phyloP scores from a whole-genome alignment of 2,113 vertebrate species.

The Gasterosteus aculeatus region DNA sequence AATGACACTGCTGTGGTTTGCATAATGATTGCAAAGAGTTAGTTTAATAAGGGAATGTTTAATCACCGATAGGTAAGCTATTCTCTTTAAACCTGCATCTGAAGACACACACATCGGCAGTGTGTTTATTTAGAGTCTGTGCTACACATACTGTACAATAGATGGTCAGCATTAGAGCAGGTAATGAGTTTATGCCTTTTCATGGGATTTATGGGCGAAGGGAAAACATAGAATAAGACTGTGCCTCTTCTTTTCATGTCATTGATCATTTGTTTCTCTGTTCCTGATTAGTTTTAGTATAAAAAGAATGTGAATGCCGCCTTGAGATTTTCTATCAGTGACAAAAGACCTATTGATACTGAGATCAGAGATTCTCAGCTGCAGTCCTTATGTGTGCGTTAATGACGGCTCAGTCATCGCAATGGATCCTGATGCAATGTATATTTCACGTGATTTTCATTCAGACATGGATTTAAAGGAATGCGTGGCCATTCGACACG shows the following conservation, averaged over 20 bases:
- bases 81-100: neutral
- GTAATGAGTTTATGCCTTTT: neutral
- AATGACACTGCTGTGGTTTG: constrained; percentile 21
- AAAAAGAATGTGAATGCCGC: neutral
- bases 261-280: neutral
- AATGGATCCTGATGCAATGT: neutral
- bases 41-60: neutral
- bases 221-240: neutral
- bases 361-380: neutral
- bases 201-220: neutral
- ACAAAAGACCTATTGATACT: neutral
- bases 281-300: neutral
- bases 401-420: neutral
- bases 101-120: too few relatives aligned
- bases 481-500: neutral
- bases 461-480: neutral
- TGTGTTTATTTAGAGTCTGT: too few relatives aligned
- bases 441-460: neutral
- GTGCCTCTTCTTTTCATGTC: neutral
- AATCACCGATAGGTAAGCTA: neutral
- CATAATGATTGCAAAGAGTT: constrained; percentile 4
- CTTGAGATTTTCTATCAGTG: neutral
- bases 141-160: neutral
- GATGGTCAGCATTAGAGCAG: neutral
- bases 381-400: neutral